These are phyloP conservation scores for Orientallactaga sibirica DNA, from an alignment of 2,797 vertebrate species.

Conservation along the genomic window DNA sequence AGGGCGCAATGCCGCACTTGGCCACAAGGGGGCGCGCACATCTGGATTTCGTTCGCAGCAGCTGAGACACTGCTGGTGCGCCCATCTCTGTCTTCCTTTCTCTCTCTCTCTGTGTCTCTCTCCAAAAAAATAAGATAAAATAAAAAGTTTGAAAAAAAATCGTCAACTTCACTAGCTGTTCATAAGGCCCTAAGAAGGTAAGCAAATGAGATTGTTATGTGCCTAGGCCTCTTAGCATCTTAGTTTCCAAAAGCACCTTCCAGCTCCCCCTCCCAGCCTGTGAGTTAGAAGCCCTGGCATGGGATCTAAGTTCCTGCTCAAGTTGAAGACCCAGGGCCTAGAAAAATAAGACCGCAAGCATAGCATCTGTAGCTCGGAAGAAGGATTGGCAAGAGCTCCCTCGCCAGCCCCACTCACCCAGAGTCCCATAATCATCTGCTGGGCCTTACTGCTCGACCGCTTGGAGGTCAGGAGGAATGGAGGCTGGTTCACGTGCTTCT, in stretches of 20 bases:
- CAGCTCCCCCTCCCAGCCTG: too few relatives aligned
- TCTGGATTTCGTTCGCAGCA: too few relatives aligned
- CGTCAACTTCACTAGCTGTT: background rate
- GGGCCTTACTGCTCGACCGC: constrained; percentile 74
- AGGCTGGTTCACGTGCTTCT: constrained; percentile 56
- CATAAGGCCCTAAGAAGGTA: background rate
- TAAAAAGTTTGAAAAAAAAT: background rate
- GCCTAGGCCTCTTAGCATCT: background rate
- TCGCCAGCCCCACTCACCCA: constrained; percentile 78
- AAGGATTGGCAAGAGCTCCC: too few relatives aligned
- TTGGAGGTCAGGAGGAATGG: constrained; percentile 86
- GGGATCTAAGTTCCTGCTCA: background rate
- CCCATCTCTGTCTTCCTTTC: too few relatives aligned
- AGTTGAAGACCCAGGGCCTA: background rate
- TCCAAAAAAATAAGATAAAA: too few relatives aligned
- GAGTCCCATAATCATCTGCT: constrained; percentile 74
- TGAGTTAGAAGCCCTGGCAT: background rate
- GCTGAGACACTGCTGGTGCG: too few relatives aligned
- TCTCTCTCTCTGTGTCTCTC: too few relatives aligned
- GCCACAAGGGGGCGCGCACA: too few relatives aligned
- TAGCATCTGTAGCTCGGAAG: too few relatives aligned
- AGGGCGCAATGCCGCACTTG: too few relatives aligned
- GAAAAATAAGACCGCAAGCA: background rate
- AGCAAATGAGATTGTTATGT: background rate
- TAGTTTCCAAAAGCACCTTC: background rate